These are phyloP conservation scores for Tortrix viridana DNA, from an alignment of 2,888 invertebrate species.

Conservation along the genomic window DNA sequence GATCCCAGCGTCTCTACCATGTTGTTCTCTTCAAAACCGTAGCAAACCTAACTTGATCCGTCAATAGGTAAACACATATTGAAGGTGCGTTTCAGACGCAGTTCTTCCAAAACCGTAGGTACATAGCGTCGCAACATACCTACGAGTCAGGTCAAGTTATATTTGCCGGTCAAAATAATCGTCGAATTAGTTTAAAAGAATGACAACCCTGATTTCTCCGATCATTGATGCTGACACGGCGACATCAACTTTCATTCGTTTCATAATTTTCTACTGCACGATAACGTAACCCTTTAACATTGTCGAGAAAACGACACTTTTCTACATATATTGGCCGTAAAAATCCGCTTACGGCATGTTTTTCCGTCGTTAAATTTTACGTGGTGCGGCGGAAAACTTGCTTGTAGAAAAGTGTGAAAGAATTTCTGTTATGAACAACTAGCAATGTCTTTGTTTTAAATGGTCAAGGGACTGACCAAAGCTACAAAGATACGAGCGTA, in stretches of 20 bases:
- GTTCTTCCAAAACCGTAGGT: too few species aligned
- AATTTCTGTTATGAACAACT: conserved; percentile 13
- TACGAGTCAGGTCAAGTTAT: too few species aligned
- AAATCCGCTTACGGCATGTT: neutral
- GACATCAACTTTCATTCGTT: conserved; percentile 29
- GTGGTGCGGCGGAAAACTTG: neutral
- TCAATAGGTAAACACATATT: too few species aligned
- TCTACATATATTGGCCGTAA: neutral
- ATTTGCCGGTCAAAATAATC: too few species aligned
- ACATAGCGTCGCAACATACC: too few species aligned
- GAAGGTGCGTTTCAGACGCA: too few species aligned
- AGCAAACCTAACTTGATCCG: too few species aligned
- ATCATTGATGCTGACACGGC: conserved; percentile 30
- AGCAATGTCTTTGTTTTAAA: conserved; percentile 2
- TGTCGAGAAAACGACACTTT: conserved; percentile 43
- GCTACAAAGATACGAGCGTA: conserved; percentile 40
- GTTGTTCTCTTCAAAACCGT: too few species aligned
- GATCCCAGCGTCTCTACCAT: too few species aligned
- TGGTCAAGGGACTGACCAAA: neutral
- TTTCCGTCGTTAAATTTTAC: neutral
- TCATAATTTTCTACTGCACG: conserved; percentile 49
- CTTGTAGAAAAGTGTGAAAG: conserved; percentile 2
- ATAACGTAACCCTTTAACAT: conserved; percentile 63
- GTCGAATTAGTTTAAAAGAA: conserved; percentile 3
- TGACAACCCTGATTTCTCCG: conserved; percentile 17